A percentile compares a stretch with the other conserved stretches of the same genome.
Conservation (phyloP, 2,797 vertebrate genomes). For the Sylvilagus floridanus region DNA sequence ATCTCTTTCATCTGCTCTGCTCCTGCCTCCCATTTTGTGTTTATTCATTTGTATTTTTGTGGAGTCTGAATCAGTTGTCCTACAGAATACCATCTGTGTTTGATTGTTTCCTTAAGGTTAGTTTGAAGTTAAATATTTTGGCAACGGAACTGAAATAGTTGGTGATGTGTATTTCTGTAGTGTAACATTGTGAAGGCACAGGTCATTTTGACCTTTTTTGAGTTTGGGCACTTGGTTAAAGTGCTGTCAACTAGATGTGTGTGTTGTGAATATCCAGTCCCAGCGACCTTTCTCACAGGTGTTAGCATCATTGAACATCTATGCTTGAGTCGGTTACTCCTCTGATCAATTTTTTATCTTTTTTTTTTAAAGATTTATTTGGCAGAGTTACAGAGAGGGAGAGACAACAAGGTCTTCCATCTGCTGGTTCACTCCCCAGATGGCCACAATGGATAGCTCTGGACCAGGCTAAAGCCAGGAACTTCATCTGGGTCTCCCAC, state of each 20-base stretch:
- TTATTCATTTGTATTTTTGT: conserved; percentile 1
- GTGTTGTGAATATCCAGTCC: background rate
- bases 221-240: background rate
- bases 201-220: background rate
- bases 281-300: background rate
- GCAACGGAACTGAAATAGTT: too few species aligned
- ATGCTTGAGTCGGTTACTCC: background rate
- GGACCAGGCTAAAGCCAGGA: too few species aligned
- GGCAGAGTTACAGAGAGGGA: too few species aligned
- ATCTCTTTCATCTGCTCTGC: background rate
- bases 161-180: background rate
- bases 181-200: background rate
- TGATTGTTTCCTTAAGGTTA: conserved; percentile 24
- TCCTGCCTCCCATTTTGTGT: background rate
- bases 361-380: too few species aligned
- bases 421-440: too few species aligned
- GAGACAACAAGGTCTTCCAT: too few species aligned
- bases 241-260: background rate
- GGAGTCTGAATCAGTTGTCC: background rate
- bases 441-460: too few species aligned
- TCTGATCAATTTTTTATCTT: too few species aligned
- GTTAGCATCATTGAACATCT: background rate
- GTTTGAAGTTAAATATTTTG: conserved; percentile 22
- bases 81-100: background rate
- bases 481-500: too few species aligned